Percentiles rank a stretch among this genome's conserved stretches.
Evolutionary conservation across 2,797 vertebrate genomes (phyloP).

Genomic region (Thalassophryne amazonica): DNA sequence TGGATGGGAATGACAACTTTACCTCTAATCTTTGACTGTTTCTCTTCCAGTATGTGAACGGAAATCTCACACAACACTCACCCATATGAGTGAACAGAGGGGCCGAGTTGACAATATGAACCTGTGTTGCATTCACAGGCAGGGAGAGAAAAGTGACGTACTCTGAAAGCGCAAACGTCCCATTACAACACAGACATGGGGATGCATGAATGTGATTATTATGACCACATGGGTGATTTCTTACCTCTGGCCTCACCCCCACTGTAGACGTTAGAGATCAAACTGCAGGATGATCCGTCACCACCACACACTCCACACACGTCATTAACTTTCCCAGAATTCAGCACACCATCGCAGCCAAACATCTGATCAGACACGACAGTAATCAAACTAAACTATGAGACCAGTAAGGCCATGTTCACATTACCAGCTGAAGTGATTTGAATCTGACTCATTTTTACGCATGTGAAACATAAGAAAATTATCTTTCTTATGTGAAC

Average conservation of each 20-base stretch:
- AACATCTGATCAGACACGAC: slow-evolving; percentile 78
- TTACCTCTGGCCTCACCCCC: slow-evolving; percentile 86
- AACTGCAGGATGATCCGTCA: slow-evolving; percentile 81
- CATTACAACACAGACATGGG: slow-evolving; percentile 21
- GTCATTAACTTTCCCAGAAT: slow-evolving; percentile 80
- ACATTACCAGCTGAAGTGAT: no score
- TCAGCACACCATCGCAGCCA: slow-evolving; percentile 88
- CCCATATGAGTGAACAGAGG: slow-evolving; percentile 95
- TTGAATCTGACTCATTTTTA: no score
- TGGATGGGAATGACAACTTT: neutral
- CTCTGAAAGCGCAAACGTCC: slow-evolving; percentile 69
- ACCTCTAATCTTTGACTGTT: neutral
- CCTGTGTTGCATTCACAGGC: slow-evolving; percentile 79
- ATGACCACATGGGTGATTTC: no score
- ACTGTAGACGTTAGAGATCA: slow-evolving; percentile 76
- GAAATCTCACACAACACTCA: slow-evolving; percentile 60
- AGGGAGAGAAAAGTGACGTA: slow-evolving; percentile 88
- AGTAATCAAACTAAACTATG: neutral
- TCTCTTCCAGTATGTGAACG: neutral
- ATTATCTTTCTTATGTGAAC: no score
- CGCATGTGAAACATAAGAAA: no score
- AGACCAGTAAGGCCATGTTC: neutral
- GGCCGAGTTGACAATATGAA: slow-evolving; percentile 81
- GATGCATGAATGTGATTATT: slow-evolving; percentile 2
- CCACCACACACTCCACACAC: slow-evolving; percentile 88